A percentile compares a stretch with the other conserved stretches of the same genome.
Conservation (phyloP, 2,113 vertebrate genomes). For the Laticauda laticaudata region DNA sequence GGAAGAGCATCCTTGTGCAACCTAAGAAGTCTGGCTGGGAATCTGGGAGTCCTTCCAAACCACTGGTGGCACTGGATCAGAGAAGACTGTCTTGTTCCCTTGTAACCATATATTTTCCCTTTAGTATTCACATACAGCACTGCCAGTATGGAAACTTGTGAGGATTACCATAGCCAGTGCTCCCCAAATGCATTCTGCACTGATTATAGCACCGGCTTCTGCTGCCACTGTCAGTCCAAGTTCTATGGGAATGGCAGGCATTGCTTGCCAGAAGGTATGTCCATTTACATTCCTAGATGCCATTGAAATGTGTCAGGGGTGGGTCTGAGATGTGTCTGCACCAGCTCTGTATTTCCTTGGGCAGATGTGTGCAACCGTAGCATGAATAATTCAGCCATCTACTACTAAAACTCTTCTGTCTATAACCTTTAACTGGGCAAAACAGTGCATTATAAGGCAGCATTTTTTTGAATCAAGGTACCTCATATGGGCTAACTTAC, state of each 20-base stretch:
- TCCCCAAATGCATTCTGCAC: slow-evolving; percentile 86
- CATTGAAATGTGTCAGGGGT: too few relatives aligned
- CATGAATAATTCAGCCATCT: not conserved
- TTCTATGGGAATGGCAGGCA: slow-evolving; percentile 89
- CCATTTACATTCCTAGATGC: not conserved
- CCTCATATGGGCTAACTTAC: not conserved
- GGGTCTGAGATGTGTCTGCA: too few relatives aligned
- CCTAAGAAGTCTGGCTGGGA: not conserved
- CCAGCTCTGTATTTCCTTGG: not conserved
- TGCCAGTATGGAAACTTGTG: slow-evolving; percentile 79
- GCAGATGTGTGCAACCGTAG: not conserved
- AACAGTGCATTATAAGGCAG: not conserved
- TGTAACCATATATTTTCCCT: slow-evolving; percentile 2
- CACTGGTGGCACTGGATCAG: not conserved
- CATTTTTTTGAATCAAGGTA: not conserved
- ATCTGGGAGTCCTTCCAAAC: not conserved
- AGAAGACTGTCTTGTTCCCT: too few relatives aligned
- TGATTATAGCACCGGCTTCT: slow-evolving; percentile 83
- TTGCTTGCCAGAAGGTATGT: slow-evolving; percentile 86
- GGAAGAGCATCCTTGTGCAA: not conserved
- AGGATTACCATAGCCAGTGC: slow-evolving; percentile 76
- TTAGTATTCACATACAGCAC: slow-evolving; percentile 82
- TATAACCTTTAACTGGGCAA: not conserved
- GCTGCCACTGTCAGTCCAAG: slow-evolving; percentile 85
- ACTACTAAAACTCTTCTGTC: not conserved